These are phyloP conservation scores for Bovichtus diacanthus DNA, from an alignment of 2,797 vertebrate genomes.

Conservation along the genomic window DNA sequence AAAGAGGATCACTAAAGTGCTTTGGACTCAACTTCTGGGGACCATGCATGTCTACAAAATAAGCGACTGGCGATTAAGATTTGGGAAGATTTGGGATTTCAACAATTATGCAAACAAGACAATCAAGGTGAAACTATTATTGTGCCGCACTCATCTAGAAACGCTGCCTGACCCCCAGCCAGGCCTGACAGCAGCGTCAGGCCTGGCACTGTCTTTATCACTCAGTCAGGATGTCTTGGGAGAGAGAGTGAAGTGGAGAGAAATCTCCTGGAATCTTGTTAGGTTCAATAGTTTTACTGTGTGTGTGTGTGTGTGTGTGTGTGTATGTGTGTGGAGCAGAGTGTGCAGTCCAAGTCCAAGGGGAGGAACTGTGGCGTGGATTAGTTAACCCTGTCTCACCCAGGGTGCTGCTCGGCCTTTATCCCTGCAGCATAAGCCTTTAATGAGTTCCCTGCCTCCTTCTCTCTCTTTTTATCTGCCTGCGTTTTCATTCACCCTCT, in stretches of 20 bases:
- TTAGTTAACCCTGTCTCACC: conserved; percentile 80
- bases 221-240: conserved; percentile 35
- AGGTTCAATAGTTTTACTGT: conserved; percentile 59
- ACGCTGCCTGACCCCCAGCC: neutral
- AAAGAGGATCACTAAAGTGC: too few species aligned
- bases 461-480: conserved; percentile 16
- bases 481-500: conserved; percentile 50
- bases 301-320: conserved; percentile 49
- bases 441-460: conserved; percentile 74
- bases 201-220: conserved; percentile 29
- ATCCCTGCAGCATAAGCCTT: conserved; percentile 72
- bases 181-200: neutral
- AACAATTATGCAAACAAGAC: too few species aligned
- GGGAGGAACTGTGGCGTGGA: conserved; percentile 63
- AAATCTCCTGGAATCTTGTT: conserved; percentile 78
- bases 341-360: conserved; percentile 61
- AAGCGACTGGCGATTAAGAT: too few species aligned
- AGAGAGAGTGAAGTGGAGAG: conserved; percentile 62
- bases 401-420: conserved; percentile 55
- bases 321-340: conserved; percentile 36
- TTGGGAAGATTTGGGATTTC: too few species aligned
- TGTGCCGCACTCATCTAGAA: too few species aligned
- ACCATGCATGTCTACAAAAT: neutral
- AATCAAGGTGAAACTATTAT: too few species aligned
- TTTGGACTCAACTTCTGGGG: neutral